Evolutionary conservation across 2,797 vertebrate genomes (phyloP).

Genomic region (Tadarida brasiliensis): DNA sequence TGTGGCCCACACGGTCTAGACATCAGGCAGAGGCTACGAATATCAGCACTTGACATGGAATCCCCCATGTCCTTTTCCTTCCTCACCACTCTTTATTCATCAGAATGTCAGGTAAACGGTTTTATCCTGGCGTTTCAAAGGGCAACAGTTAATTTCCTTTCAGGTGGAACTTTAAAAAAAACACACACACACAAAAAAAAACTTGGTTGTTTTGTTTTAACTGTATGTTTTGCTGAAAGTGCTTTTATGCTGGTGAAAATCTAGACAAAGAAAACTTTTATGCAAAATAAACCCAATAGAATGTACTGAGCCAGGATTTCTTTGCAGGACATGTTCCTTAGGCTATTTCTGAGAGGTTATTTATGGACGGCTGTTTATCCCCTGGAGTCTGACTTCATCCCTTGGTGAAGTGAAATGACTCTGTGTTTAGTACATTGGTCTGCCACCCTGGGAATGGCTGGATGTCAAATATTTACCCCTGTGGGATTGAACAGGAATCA

Average conservation of each 20-base stretch:
- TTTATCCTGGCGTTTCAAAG: constrained; percentile 64
- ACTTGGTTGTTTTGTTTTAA: constrained; percentile 62
- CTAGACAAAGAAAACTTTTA: constrained; percentile 78
- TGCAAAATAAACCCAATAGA: constrained; percentile 81
- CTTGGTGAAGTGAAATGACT: constrained; percentile 60
- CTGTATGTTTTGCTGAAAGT: constrained; percentile 35
- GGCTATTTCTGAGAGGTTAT: constrained; percentile 80
- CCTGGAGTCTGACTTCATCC: constrained; percentile 80
- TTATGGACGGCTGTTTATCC: constrained; percentile 81
- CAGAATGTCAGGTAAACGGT: constrained; percentile 53
- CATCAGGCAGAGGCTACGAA: not conserved
- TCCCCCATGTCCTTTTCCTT: not conserved
- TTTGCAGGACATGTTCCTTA: constrained; percentile 70
- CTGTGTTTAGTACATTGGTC: constrained; percentile 66
- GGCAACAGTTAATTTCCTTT: constrained; percentile 55
- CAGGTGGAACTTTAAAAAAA: not conserved
- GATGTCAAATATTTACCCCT: constrained; percentile 80
- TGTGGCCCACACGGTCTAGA: no score
- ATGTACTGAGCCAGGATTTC: constrained; percentile 65
- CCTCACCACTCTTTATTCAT: not conserved
- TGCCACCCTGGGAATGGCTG: constrained; percentile 79
- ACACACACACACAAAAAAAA: no score
- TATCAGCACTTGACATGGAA: not conserved
- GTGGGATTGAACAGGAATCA: constrained; percentile 72
- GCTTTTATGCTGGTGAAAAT: constrained; percentile 66